Evolutionary conservation across 2,797 vertebrate genomes (phyloP), one percentile per base, ranked within the genome.

Genomic region (Platyrinchus mystaceus): DNA sequence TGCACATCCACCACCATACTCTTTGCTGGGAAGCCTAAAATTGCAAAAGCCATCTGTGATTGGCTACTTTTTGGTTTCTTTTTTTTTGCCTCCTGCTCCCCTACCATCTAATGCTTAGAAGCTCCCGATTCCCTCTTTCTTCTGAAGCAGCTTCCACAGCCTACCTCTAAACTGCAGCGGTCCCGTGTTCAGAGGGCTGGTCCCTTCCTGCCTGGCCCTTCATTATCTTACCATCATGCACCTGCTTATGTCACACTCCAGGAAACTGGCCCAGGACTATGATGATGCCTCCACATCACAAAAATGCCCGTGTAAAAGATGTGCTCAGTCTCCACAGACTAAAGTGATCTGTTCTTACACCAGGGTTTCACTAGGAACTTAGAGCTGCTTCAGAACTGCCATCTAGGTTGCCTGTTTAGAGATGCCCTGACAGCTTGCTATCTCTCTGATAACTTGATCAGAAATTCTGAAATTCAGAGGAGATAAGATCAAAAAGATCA

Each of bases 131-230:
- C 2, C 3, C 44, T 36, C 52, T 13, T 85, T 5, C 44, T 59
- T 71, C 46, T 66, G 56, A 50, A 78, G 56, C 66, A 53, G 56
- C 39, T 90, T 74, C 80, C 60, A 52, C 26, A 83, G 44, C 14
- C 8, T 5, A 4, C 8, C 37, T 49, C 60, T 59, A 41, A 91
- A 70, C 26, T 64, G 53, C 41, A 53, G 30, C 11, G 43, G 56
- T 59, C 22, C 18, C 1, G 0, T 1, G 2, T 36, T 56, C 37
- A 52, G 53, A 32, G 19, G 23, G 4, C n/a, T 47, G 43, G 41
- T 73, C 59, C n/a, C 43, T 39, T 53, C 37, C 56, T 74, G 32
- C 23, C 69, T 78, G 43, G 30, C 20, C 41, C 43, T 46, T 87
- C 36, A 5, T 59, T 70, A 32, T 39, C 58, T 74, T 58, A 24